These are phyloP conservation scores for Sericinus montela DNA, from an alignment of 2,888 invertebrate species.

Conservation along the genomic window DNA sequence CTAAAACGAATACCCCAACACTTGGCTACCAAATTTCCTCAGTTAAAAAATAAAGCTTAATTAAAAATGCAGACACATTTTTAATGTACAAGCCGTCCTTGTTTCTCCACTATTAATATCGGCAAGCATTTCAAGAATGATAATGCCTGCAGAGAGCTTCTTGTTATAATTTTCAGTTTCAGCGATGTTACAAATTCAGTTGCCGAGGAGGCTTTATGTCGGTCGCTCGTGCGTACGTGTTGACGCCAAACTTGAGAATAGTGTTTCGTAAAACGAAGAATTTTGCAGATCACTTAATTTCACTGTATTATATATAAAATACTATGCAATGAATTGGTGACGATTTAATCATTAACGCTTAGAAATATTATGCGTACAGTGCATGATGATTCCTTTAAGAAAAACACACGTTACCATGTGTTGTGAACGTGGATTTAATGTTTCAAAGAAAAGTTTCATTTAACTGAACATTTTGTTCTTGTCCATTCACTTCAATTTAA, in stretches of 20 bases:
- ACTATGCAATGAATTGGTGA: neutral
- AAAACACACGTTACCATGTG: neutral
- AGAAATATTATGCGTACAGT: neutral
- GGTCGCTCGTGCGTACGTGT: neutral
- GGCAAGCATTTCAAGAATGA: conserved; percentile 10
- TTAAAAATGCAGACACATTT: too few relatives aligned
- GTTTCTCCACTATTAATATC: conserved; percentile 2
- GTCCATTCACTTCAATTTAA: neutral
- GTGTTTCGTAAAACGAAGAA: conserved; percentile 1
- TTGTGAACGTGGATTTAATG: neutral
- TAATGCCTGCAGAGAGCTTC: conserved; percentile 6
- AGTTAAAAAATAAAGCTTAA: too few relatives aligned
- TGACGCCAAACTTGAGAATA: neutral
- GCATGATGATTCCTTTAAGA: neutral
- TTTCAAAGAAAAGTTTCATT: neutral
- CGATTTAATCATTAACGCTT: neutral
- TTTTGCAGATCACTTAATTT: neutral
- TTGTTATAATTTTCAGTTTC: conserved; percentile 12
- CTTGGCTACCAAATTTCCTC: too few relatives aligned
- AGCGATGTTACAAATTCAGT: conserved; percentile 9
- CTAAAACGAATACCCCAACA: too few relatives aligned
- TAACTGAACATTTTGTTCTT: neutral
- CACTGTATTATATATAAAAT: neutral
- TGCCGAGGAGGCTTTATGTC: neutral
- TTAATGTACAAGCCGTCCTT: too few relatives aligned